Base-by-base conservation (phyloP, 1,140 invertebrate genomes). In the Diorhabda carinulata region DNA sequence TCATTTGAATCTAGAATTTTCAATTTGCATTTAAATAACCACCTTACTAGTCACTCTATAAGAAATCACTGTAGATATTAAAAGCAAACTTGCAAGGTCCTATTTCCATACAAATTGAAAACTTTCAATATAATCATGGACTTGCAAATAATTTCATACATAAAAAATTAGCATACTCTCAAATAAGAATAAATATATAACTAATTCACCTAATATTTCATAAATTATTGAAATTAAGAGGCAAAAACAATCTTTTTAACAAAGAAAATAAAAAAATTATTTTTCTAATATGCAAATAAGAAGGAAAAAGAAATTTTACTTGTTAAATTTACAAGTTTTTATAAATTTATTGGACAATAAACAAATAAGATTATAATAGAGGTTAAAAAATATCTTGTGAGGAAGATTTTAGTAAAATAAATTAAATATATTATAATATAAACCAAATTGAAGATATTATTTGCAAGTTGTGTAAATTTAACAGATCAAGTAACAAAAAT, bases 11-110 rank as follows among this genome's bases (percentile, higher is more conserved):
- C 8, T 60, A 60, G 2, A 9, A 60, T 60, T 3, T 6, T 60
- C 58, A 60, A 25, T 6, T 42, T 60, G 58, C 6, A 60, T 60
- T n/a, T n/a, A 60, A 9, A 60, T 60, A 56, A 56, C n/a, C n/a
- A 56, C 52, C n/a, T 56, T 56, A n/a, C 6, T 56, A 56, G n/a
- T 56, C 6, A 56, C 6, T 56, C n/a, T 7, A 7, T 56, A 56
- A 56, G n/a, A 56, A 56, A 7, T 7, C n/a, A 56, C 52, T 7
- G 6, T 56, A 56, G 6, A 7, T n/a, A 56, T 56, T 56, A n/a
- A 56, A 7, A 7, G 6, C n/a, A 56, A 56, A 56, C 52, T 56
- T 6, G 6, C n/a, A 7, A 56, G n/a, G 6, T n/a, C 1, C 6
- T 56, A 56, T 56, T 7, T 56, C n/a, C n/a, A 56, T 56, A 56